Base-by-base conservation (phyloP, 1,140 invertebrate species). In the Philaenus spumarius region DNA sequence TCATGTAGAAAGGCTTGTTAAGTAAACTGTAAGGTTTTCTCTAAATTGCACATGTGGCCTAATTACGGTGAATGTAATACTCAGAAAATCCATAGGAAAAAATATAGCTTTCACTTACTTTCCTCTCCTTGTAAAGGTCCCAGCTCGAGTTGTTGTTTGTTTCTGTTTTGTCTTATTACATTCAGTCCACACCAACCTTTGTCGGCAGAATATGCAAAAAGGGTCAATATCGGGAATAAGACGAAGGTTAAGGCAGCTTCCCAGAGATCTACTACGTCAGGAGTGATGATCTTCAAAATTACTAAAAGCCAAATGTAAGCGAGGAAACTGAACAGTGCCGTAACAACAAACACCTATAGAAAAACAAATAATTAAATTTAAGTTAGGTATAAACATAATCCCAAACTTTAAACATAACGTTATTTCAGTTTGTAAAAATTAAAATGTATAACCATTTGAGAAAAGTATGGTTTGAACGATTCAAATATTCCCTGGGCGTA, bases 281-380 rank as follows among this genome's bases (percentile, higher is more conserved):
- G 77, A 0, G 76, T 71, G 14, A 69, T 61, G 6, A 66, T 71
- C 14, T 79, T 62, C 15, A 85, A 68, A 39, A 84, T 77, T 9
- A 84, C 62, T 23, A 82, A 69, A 7, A 85, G 71, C 83, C 83
- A 85, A n/a, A 84, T 66, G 69, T 85, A 85, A 0, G 83, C 82
- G 59, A 83, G 78, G 4, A 83, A 63, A 46, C 75, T 76, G 68
- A 81, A 84, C 39, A 78, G 66, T 1, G 74, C 70, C 0, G 81
- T 83, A 4, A 82, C 72, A 2, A 72, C 69, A 64, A 84, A 84
- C 40, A 84, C 82, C 71, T 76, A 59, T 11, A 63, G 64, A 35
- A 58, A 62, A 59, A 53, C 42, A 53, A 22, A 24, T 14, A 40
- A 40, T 17, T 40, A 40, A n/a, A n/a, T 40, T 40, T 14, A 40